Evolutionary conservation across 1,140 invertebrate species (phyloP).

Genomic region (Thaumetopoea pityocampa): DNA sequence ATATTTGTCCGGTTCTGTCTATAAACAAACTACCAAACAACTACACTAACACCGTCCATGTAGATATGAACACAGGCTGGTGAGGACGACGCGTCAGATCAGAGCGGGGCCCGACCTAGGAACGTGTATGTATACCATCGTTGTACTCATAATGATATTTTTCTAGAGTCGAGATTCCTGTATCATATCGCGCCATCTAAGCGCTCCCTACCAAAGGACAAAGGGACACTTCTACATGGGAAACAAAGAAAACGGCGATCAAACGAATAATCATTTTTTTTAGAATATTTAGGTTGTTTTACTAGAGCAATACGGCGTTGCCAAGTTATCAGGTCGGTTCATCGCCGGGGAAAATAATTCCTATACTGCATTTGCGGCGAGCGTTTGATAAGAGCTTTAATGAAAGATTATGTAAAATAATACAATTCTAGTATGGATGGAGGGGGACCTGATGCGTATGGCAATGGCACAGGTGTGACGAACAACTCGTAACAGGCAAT

Average conservation of each 20-base stretch:
- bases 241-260: constrained; percentile 68
- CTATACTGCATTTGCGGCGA: constrained; percentile 24
- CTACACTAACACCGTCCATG: constrained; percentile 54
- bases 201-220: constrained; percentile 63
- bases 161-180: constrained; percentile 73
- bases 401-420: constrained; percentile 16
- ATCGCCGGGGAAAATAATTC: constrained; percentile 43
- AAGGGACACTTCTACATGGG: constrained; percentile 65
- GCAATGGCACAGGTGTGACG: constrained; percentile 16
- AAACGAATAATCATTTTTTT: constrained; percentile 39
- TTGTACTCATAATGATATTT: constrained; percentile 69
- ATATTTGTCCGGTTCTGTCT: constrained; percentile 30
- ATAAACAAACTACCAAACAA: constrained; percentile 71
- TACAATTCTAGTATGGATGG: constrained; percentile 10
- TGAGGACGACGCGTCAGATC: constrained; percentile 60
- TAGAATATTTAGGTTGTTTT: constrained; percentile 44
- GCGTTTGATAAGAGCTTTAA: constrained; percentile 22
- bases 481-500: constrained; percentile 14
- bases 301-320: constrained; percentile 47
- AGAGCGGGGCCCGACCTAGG: constrained; percentile 48
- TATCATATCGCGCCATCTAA: constrained; percentile 61
- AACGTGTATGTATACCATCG: constrained; percentile 68
- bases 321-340: constrained; percentile 49
- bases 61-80: constrained; percentile 49
- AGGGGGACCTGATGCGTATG: constrained; percentile 23